Evolutionary conservation across 2,888 invertebrate genomes (phyloP).

Genomic region (Blomia tropicalis): DNA sequence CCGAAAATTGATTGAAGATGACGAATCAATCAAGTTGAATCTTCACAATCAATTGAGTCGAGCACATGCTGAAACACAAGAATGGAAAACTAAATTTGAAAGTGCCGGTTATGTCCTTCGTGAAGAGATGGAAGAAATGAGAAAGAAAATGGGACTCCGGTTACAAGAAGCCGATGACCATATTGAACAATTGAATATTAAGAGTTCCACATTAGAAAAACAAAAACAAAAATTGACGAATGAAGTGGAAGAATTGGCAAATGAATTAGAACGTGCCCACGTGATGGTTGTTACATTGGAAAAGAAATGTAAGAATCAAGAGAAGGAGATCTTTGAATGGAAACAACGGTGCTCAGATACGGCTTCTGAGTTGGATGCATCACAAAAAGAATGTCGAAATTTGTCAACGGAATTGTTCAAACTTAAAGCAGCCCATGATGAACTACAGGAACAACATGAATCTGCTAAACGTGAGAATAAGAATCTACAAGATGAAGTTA

Average conservation of each 20-base stretch:
- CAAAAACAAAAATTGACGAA: constrained; percentile 41
- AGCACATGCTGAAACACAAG: constrained; percentile 88
- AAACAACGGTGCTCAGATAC: constrained; percentile 94
- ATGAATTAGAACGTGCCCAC: constrained; percentile 52
- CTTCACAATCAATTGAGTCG: constrained; percentile 97
- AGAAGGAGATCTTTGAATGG: constrained; percentile 99
- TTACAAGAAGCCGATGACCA: constrained; percentile 42
- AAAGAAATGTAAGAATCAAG: constrained; percentile 99
- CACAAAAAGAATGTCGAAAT: constrained; percentile 98
- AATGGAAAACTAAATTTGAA: constrained; percentile 98
- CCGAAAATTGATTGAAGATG: constrained; percentile 97
- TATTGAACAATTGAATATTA: constrained; percentile 41
- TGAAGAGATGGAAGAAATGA: constrained; percentile 84
- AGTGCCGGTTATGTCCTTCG: constrained; percentile 72
- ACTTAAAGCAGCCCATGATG: constrained; percentile 88
- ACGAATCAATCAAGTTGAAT: constrained; percentile 96
- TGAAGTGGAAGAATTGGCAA: constrained; percentile 44
- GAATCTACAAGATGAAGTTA: constrained; percentile 98
- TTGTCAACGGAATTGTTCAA: constrained; percentile 99
- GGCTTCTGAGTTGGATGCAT: constrained; percentile 89
- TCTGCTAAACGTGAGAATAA: constrained; percentile 97
- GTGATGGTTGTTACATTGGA: constrained; percentile 89
- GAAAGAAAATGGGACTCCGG: constrained; percentile 43
- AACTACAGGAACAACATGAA: constrained; percentile 91
- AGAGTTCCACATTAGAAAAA: constrained; percentile 42